Evolutionary conservation across 1,140 invertebrate genomes (phyloP).

Genomic region (Lucilia sericata): DNA sequence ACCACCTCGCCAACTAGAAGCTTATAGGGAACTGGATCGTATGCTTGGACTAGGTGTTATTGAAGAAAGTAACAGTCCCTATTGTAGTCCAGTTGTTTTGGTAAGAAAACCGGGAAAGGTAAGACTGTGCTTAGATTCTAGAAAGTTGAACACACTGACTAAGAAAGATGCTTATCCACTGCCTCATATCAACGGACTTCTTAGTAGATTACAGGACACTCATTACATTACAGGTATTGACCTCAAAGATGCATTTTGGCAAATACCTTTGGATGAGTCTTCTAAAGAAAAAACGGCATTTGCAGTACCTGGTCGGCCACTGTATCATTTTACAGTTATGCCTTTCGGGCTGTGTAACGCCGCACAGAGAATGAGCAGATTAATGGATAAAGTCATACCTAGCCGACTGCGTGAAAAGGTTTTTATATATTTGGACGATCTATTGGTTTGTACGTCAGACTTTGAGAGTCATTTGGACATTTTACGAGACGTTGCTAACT

Average conservation of each 20-base stretch:
- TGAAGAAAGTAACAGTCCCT: not conserved
- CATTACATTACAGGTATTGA: constrained; percentile 49
- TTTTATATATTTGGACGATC: not conserved
- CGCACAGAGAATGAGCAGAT: constrained; percentile 37
- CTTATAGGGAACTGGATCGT: not conserved
- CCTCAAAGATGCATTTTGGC: constrained; percentile 57
- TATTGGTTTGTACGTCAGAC: not conserved
- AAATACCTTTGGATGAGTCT: constrained; percentile 58
- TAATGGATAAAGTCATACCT: constrained; percentile 38
- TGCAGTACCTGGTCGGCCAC: constrained; percentile 21
- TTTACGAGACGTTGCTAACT: constrained; percentile 31
- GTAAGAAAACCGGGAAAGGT: constrained; percentile 52
- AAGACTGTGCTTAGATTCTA: not conserved
- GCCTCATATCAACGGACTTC: constrained; percentile 48
- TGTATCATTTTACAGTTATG: constrained; percentile 8
- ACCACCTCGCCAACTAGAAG: not conserved
- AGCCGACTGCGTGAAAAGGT: not conserved
- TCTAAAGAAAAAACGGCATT: constrained; percentile 24
- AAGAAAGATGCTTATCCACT: constrained; percentile 52
- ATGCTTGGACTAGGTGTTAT: not conserved
- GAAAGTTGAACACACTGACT: not conserved
- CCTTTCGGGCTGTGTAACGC: constrained; percentile 46
- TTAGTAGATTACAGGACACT: constrained; percentile 42
- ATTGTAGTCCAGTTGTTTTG: constrained; percentile 52
- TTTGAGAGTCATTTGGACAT: constrained; percentile 26